Evolutionary conservation across 2,113 vertebrate species (phyloP).

Genomic region (Thamnaconus septentrionalis): DNA sequence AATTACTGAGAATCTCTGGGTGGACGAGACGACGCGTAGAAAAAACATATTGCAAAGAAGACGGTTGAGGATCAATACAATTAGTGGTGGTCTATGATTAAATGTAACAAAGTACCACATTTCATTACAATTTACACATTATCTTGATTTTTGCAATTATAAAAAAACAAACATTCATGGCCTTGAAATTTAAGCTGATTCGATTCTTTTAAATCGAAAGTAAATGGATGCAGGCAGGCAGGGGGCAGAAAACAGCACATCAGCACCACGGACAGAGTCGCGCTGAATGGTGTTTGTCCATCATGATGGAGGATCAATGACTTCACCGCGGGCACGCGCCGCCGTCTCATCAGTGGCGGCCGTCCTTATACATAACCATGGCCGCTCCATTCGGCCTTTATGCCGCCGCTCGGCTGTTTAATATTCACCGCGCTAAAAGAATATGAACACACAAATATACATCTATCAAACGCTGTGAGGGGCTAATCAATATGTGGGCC

Average conservation of each 20-base stretch:
- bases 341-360: conserved; percentile 31
- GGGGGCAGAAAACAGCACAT: conserved; percentile 22
- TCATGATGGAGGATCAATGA: conserved; percentile 43
- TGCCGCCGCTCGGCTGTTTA: conserved; percentile 62
- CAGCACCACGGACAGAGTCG: conserved; percentile 30
- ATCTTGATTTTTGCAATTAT: neutral
- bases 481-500: conserved; percentile 72
- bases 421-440: conserved; percentile 76
- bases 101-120: conserved; percentile 8
- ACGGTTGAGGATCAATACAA: neutral
- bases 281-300: conserved; percentile 32
- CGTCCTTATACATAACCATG: conserved; percentile 64
- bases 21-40: neutral
- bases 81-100: neutral
- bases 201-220: too few species aligned
- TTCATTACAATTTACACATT: neutral
- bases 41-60: neutral
- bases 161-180: too few species aligned
- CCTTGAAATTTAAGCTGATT: too few species aligned
- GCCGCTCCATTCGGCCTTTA: conserved; percentile 54
- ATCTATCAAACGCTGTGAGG: conserved; percentile 76
- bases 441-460: conserved; percentile 76
- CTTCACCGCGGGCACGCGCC: conserved; percentile 34
- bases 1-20: conserved; percentile 17
- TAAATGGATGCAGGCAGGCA: conserved; percentile 2